Percentiles rank a stretch among this genome's conserved stretches.
These are phyloP conservation scores for Hypotaenidia philippensis DNA, from an alignment of 2,797 vertebrate genomes.

Conservation along the genomic window DNA sequence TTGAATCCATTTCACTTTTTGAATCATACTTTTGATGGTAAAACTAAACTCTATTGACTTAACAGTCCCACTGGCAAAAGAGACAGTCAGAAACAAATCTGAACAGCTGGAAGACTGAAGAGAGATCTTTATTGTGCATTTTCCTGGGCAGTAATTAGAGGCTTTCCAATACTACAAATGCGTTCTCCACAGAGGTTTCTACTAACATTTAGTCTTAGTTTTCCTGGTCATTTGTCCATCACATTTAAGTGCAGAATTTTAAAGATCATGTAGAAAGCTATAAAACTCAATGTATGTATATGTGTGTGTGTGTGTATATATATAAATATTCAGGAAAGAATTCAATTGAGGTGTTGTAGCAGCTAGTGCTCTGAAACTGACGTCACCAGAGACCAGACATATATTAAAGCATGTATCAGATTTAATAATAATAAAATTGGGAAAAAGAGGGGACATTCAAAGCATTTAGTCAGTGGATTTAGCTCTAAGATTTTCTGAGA, in stretches of 20 bases:
- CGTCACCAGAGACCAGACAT: neutral
- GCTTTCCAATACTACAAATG: neutral
- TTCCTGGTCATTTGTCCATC: conserved; percentile 24
- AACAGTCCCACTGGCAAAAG: neutral
- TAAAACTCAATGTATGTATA: neutral
- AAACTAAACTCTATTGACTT: neutral
- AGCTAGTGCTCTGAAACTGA: neutral
- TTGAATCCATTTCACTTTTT: conserved; percentile 16
- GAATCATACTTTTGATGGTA: neutral
- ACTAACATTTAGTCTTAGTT: neutral
- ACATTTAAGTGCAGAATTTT: neutral
- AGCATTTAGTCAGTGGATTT: neutral
- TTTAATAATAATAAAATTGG: neutral
- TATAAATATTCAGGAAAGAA: neutral
- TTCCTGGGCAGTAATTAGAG: conserved; percentile 30
- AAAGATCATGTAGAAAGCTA: neutral
- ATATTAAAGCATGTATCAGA: neutral
- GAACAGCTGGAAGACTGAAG: conserved; percentile 53
- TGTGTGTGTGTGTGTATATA: no score
- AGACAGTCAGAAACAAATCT: neutral
- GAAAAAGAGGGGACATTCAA: neutral
- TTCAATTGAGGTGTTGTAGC: neutral
- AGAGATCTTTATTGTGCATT: conserved; percentile 19
- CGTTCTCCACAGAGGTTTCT: conserved; percentile 8
- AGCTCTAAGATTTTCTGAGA: neutral